Conservation (phyloP, 2,888 invertebrate species). For the Dexiosoma caninum region DNA sequence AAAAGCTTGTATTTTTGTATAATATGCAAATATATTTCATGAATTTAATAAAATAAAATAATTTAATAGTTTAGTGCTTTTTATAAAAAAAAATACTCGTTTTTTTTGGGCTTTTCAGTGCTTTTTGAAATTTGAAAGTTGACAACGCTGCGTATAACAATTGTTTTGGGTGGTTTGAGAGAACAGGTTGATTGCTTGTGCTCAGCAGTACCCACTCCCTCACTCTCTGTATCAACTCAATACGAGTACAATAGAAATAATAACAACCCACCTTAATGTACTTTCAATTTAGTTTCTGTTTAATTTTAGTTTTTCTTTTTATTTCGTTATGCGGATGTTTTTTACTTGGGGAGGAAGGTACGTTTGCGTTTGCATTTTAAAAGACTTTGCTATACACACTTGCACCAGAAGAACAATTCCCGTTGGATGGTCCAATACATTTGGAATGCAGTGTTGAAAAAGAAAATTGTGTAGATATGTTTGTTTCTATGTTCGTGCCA, state of each 20-base stretch:
- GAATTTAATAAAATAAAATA: too few relatives aligned
- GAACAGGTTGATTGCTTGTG: conserved; percentile 44
- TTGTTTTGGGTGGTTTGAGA: conserved; percentile 25
- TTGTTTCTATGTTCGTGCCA: too few relatives aligned
- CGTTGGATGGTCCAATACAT: conserved; percentile 13
- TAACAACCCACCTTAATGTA: conserved; percentile 13
- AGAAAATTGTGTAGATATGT: background rate
- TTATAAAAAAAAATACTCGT: too few relatives aligned
- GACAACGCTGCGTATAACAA: background rate
- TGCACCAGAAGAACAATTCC: background rate
- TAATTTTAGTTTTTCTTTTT: too few relatives aligned
- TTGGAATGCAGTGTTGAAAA: conserved; percentile 11
- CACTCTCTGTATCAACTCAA: background rate
- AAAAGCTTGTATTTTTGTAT: too few relatives aligned
- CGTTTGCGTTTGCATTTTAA: background rate
- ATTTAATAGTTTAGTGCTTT: too few relatives aligned
- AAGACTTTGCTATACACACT: conserved; percentile 11
- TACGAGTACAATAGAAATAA: background rate
- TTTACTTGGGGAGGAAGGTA: too few relatives aligned
- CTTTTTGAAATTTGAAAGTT: too few relatives aligned
- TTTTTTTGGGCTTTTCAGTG: too few relatives aligned
- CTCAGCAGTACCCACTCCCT: background rate
- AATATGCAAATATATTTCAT: too few relatives aligned
- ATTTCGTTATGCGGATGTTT: too few relatives aligned
- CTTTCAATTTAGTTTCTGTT: background rate